phyloP scores from a whole-genome alignment of 2,888 invertebrate species.

The Hypsopygia costalis region DNA sequence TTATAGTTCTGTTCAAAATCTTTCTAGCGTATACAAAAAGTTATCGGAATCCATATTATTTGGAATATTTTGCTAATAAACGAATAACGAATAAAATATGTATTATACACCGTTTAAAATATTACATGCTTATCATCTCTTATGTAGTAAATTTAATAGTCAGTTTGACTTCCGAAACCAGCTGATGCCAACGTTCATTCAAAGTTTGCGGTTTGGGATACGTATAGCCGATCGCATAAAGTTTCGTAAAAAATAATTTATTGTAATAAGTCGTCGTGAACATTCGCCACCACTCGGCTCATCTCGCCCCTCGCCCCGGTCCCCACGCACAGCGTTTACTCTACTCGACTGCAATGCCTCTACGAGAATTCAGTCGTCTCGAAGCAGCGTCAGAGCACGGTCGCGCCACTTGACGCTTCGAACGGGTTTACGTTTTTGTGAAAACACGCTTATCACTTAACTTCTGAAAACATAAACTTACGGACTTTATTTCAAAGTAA shows the following conservation, averaged over 20 bases:
- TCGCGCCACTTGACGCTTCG: constrained; percentile 67
- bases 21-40: too few species aligned
- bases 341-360: constrained; percentile 70
- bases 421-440: constrained; percentile 61
- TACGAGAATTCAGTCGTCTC: constrained; percentile 68
- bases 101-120: too few species aligned
- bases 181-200: constrained; percentile 58
- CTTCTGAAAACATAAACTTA: constrained; percentile 44
- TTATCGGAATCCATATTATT: too few species aligned
- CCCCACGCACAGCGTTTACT: constrained; percentile 61
- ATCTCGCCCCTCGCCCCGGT: constrained; percentile 56
- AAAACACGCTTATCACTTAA: constrained; percentile 68
- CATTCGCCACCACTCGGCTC: constrained; percentile 76
- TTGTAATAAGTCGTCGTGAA: constrained; percentile 77
- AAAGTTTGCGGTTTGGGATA: constrained; percentile 57
- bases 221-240: constrained; percentile 64
- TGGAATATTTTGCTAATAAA: too few species aligned
- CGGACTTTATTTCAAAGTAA: constrained; percentile 27
- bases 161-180: constrained; percentile 28
- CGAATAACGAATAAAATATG: too few species aligned
- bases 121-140: background rate
- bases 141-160: constrained; percentile 18
- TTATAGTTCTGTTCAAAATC: too few species aligned
- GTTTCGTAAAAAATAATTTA: constrained; percentile 75
- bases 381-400: constrained; percentile 71